These are phyloP conservation scores for Xiphydria camelus DNA, from an alignment of 2,888 invertebrate genomes.

Conservation along the genomic window DNA sequence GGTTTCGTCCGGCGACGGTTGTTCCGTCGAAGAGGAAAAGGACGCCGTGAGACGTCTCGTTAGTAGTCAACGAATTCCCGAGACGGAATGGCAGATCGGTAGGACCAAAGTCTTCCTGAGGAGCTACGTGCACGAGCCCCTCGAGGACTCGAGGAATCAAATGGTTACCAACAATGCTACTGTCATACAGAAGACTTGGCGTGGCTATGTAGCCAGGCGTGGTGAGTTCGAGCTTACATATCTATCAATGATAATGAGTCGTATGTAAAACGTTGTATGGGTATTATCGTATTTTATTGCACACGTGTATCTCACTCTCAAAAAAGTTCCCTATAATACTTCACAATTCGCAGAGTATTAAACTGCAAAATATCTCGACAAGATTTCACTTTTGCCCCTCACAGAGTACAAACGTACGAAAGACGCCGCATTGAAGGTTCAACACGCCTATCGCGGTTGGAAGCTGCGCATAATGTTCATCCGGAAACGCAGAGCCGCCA, in stretches of 20 bases:
- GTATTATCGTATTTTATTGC: no score
- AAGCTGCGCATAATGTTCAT: constrained; percentile 80
- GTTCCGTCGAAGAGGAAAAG: constrained; percentile 47
- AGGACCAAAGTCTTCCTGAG: constrained; percentile 84
- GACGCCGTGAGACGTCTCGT: constrained; percentile 62
- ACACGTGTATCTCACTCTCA: no score
- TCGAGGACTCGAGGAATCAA: constrained; percentile 78
- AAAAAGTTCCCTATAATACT: no score
- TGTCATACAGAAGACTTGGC: constrained; percentile 76
- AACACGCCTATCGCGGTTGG: constrained; percentile 86
- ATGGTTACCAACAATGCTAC: constrained; percentile 72
- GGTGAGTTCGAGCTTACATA: constrained; percentile 53
- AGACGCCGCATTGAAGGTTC: constrained; percentile 73
- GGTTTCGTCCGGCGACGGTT: constrained; percentile 51
- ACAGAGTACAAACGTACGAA: constrained; percentile 69
- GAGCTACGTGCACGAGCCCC: constrained; percentile 78
- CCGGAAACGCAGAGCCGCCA: constrained; percentile 77
- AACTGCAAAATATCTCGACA: no score
- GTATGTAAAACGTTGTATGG: neutral
- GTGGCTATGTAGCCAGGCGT: constrained; percentile 67
- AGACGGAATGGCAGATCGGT: constrained; percentile 86
- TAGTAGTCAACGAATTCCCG: constrained; percentile 68
- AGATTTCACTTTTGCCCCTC: no score
- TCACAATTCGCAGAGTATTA: no score
- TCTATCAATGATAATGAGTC: no score